Conservation (phyloP, 2,888 invertebrate genomes). For the Tetragnatha montana region DNA sequence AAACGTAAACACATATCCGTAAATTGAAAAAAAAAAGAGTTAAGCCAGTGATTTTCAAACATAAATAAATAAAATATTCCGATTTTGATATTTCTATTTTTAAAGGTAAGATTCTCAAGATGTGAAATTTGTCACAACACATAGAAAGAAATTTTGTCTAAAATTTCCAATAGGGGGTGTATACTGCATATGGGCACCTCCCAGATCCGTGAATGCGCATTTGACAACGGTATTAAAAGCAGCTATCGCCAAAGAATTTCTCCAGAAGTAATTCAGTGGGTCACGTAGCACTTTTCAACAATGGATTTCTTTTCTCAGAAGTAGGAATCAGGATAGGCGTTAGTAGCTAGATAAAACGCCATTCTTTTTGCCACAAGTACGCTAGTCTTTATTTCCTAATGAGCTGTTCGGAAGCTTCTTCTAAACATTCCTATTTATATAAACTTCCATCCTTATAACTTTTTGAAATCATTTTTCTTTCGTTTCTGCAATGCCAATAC, state of each 20-base stretch:
- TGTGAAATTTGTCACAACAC: no score
- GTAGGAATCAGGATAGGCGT: slow-evolving; percentile 62
- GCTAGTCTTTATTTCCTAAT: neutral
- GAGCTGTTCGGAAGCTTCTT: neutral
- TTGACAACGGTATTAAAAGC: slow-evolving; percentile 29
- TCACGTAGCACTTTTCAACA: slow-evolving; percentile 42
- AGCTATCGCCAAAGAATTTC: slow-evolving; percentile 18
- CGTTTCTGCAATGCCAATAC: neutral
- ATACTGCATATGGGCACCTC: neutral
- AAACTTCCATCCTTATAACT: neutral
- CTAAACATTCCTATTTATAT: neutral
- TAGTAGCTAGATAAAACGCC: slow-evolving; percentile 46
- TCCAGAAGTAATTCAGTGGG: slow-evolving; percentile 25
- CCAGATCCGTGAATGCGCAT: slow-evolving; percentile 37
- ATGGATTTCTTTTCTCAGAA: slow-evolving; percentile 29
- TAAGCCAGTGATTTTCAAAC: no score
- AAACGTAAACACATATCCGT: no score
- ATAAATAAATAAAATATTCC: no score
- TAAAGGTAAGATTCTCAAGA: no score
- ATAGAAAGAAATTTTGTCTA: no score
- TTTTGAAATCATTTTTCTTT: neutral
- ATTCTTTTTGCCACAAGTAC: neutral
- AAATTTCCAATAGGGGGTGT: no score
- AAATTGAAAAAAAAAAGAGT: no score
- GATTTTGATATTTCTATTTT: no score